phyloP scores from a whole-genome alignment of 2,888 invertebrate genomes.

The Melikaiella ostensackeni region DNA sequence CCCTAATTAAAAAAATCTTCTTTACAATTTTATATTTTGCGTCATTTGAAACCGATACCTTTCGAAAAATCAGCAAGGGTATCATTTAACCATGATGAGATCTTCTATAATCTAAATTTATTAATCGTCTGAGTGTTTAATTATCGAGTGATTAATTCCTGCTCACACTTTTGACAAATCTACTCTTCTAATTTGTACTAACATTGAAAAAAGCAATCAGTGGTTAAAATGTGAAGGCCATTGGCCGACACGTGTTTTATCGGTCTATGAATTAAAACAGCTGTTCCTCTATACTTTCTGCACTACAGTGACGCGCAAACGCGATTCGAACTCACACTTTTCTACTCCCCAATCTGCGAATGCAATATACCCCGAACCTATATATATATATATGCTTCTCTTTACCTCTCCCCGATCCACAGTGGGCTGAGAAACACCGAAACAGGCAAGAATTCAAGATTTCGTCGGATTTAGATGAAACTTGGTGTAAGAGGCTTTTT shows the following conservation, averaged over 20 bases:
- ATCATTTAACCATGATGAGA: no score
- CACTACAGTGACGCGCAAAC: slow-evolving; percentile 56
- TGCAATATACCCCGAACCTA: not conserved
- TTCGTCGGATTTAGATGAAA: no score
- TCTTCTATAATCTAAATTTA: not conserved
- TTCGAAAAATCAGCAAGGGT: no score
- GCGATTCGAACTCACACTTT: slow-evolving; percentile 58
- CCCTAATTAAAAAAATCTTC: no score
- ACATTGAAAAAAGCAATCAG: slow-evolving; percentile 27
- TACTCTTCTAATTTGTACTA: not conserved
- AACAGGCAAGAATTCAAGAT: no score
- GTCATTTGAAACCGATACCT: no score
- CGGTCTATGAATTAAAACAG: slow-evolving; percentile 40
- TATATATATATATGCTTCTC: not conserved
- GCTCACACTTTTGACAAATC: not conserved
- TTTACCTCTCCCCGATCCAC: slow-evolving; percentile 5
- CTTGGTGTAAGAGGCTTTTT: no score
- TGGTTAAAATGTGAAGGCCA: slow-evolving; percentile 28
- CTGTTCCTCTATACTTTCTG: slow-evolving; percentile 29
- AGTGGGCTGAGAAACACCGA: no score
- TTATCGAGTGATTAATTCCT: not conserved
- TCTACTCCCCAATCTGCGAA: slow-evolving; percentile 19
- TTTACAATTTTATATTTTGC: no score
- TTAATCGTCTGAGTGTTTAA: not conserved
- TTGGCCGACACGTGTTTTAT: slow-evolving; percentile 38